Evolutionary conservation across 2,888 invertebrate species (phyloP).

Genomic region (Trachelus troglodyta): DNA sequence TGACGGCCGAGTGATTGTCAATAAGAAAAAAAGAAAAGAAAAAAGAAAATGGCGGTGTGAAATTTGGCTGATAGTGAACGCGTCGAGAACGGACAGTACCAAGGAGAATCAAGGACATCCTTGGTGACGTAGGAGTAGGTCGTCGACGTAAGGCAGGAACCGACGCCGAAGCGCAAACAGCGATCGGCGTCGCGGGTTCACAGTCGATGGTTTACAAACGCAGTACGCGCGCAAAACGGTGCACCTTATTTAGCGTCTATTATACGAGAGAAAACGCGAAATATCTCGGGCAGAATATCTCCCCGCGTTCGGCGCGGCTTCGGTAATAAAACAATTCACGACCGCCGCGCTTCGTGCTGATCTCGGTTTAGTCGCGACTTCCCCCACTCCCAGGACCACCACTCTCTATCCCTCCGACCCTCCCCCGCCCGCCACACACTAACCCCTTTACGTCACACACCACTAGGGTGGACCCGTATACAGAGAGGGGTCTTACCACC

Average conservation of each 20-base stretch:
- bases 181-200: background rate
- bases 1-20: background rate
- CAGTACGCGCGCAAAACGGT: background rate
- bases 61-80: background rate
- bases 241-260: slow-evolving; percentile 49
- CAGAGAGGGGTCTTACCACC: background rate
- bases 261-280: slow-evolving; percentile 48
- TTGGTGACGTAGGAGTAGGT: background rate
- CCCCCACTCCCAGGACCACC: slow-evolving; percentile 15
- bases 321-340: slow-evolving; percentile 52
- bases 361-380: slow-evolving; percentile 33
- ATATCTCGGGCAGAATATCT: slow-evolving; percentile 51
- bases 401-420: slow-evolving; percentile 26
- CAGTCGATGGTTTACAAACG: background rate
- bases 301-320: slow-evolving; percentile 29
- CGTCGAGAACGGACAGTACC: background rate
- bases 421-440: background rate
- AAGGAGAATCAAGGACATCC: background rate
- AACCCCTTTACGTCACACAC: background rate
- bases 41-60: background rate
- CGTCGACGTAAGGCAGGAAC: background rate
- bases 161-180: background rate
- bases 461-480: background rate
- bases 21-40: background rate
- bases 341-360: slow-evolving; percentile 41